Evolutionary conservation across 2,113 vertebrate species (phyloP).

Genomic region (Misgurnus mizolepis): DNA sequence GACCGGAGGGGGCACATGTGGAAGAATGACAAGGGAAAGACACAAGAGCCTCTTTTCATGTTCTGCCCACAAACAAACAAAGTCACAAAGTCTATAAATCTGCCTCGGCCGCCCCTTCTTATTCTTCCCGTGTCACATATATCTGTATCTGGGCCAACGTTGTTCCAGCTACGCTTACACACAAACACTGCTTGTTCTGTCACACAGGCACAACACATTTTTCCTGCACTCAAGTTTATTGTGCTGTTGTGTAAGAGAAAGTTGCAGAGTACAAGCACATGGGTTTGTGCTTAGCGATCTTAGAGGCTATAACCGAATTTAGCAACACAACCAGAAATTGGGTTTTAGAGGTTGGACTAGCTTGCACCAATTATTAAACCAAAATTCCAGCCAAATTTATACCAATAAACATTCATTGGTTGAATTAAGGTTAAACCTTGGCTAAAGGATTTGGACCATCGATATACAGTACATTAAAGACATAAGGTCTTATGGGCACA

Average conservation of each 20-base stretch:
- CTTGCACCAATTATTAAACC: background rate
- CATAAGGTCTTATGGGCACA: conserved; percentile 5
- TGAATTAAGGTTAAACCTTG: background rate
- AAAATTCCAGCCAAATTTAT: background rate
- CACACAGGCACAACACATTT: conserved; percentile 52
- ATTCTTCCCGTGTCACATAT: conserved; percentile 58
- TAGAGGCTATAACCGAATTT: background rate
- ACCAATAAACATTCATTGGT: background rate
- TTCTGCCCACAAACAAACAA: conserved; percentile 66
- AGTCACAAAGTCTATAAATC: conserved; percentile 74
- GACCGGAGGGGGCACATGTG: conserved; percentile 31
- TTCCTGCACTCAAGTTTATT: conserved; percentile 48
- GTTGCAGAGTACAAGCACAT: conserved; percentile 1
- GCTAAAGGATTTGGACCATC: background rate
- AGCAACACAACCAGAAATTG: conserved; percentile 2
- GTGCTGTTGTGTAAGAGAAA: conserved; percentile 42
- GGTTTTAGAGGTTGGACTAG: background rate
- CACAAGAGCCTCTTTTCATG: conserved; percentile 79
- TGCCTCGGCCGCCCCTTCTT: conserved; percentile 45
- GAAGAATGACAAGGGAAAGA: conserved; percentile 54
- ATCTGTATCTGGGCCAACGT: conserved; percentile 59
- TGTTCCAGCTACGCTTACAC: conserved; percentile 50
- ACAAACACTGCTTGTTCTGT: conserved; percentile 65
- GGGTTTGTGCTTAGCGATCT: background rate
- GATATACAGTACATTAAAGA: background rate